Conservation (phyloP, 2,888 invertebrate genomes). For the Torymus texanus region DNA sequence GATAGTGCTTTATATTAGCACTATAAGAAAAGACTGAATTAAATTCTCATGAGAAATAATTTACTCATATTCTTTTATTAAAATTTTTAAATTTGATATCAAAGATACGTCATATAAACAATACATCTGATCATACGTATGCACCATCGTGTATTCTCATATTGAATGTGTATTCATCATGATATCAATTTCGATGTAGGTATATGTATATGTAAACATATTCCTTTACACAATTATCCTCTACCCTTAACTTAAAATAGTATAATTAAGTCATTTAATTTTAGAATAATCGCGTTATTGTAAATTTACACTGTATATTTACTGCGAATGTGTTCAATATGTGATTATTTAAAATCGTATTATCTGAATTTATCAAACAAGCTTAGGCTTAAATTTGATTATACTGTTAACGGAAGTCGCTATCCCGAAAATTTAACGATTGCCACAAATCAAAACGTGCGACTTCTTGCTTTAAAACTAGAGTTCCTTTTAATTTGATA, state of each 20-base stretch:
- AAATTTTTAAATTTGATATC: too few species aligned
- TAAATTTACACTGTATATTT: conserved; percentile 24
- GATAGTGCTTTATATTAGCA: too few species aligned
- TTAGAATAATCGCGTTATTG: conserved; percentile 11
- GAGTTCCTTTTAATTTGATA: conserved; percentile 46
- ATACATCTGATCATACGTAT: too few species aligned
- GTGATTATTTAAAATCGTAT: conserved; percentile 1
- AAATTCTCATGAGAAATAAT: too few species aligned
- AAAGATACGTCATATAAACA: too few species aligned
- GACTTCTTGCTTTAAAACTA: conserved; percentile 22
- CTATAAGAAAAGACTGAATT: too few species aligned
- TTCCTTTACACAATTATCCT: background rate
- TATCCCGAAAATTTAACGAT: background rate
- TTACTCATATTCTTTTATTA: too few species aligned
- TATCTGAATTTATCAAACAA: background rate
- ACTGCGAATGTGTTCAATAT: conserved; percentile 14
- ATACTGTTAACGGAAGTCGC: background rate
- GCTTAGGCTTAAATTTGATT: conserved; percentile 5
- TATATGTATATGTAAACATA: background rate
- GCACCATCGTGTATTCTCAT: background rate
- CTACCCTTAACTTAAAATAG: conserved; percentile 23
- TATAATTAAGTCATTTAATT: conserved; percentile 12
- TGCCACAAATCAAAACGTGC: conserved; percentile 22
- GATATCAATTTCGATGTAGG: background rate
- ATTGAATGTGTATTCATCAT: background rate